Percentiles rank a stretch among this genome's conserved stretches.
Conservation (phyloP, 1,140 invertebrate species). For the Helicoverpa armigera region DNA sequence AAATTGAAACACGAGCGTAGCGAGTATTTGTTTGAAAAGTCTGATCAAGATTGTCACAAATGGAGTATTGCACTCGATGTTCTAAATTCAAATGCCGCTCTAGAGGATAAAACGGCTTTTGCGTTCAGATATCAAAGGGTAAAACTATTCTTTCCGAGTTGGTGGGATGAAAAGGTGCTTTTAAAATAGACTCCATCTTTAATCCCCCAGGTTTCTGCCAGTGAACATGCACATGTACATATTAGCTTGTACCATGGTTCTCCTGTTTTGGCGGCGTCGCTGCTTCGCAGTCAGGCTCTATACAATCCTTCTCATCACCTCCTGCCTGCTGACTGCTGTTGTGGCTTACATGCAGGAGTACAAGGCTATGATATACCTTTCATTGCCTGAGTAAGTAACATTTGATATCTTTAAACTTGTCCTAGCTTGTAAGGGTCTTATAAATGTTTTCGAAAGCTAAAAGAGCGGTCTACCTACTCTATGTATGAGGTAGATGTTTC, state of each 20-base stretch:
- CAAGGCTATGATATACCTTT: constrained; percentile 1
- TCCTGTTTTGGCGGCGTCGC: constrained; percentile 21
- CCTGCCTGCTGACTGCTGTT: neutral
- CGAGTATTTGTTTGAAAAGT: no score
- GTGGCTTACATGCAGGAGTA: constrained; percentile 34
- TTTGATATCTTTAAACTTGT: neutral
- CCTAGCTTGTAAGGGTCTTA: no score
- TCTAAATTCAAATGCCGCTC: no score
- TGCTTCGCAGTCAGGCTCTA: constrained; percentile 7
- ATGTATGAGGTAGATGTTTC: no score
- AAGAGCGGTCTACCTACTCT: no score
- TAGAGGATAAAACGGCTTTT: no score
- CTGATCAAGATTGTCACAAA: no score
- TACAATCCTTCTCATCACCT: constrained; percentile 2
- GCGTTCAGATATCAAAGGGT: no score
- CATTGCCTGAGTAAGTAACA: constrained; percentile 39
- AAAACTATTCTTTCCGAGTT: no score
- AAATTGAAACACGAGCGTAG: no score
- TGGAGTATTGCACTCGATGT: no score
- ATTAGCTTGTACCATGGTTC: constrained; percentile 10
- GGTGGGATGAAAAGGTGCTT: no score
- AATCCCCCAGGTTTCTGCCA: constrained; percentile 40
- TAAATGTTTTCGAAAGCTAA: neutral
- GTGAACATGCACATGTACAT: constrained; percentile 50
- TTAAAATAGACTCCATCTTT: neutral